Conservation (phyloP, 2,797 vertebrate genomes). For the Prunella strophiata region DNA sequence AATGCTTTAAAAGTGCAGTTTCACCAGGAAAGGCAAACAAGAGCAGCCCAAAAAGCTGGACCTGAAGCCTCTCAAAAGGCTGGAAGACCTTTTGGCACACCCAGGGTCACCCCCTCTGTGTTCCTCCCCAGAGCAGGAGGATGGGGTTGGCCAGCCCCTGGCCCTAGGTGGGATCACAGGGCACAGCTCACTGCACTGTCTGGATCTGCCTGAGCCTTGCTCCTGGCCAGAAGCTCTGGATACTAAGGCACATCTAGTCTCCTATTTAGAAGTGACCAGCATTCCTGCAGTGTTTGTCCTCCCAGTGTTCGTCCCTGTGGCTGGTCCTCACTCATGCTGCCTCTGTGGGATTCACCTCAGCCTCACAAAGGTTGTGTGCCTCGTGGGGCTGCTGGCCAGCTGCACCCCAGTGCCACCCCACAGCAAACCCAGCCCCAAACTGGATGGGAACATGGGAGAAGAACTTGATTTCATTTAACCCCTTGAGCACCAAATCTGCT, state of each 20-base stretch:
- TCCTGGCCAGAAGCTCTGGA: neutral
- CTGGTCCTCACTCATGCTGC: rapidly evolving
- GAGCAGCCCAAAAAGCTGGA: neutral
- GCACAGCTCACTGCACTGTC: neutral
- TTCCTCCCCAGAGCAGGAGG: neutral
- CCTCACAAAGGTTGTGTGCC: neutral
- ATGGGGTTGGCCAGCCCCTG: neutral
- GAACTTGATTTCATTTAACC: neutral
- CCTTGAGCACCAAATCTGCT: neutral
- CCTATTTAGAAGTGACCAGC: neutral
- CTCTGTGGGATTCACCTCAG: neutral
- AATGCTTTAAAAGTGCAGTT: neutral
- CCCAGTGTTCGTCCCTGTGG: neutral
- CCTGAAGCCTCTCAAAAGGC: neutral
- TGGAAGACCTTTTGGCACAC: neutral
- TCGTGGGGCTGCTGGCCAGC: neutral
- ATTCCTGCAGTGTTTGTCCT: neutral
- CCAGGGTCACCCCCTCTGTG: rapidly evolving
- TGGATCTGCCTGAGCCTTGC: neutral
- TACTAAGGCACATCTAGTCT: neutral
- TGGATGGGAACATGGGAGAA: neutral
- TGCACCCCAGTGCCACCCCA: neutral
- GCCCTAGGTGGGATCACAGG: neutral
- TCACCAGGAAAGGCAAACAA: neutral
- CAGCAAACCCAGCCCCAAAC: neutral